A percentile compares a stretch with the other conserved stretches of the same genome.
Conservation (phyloP, 2,797 vertebrate species). For the Chiloscyllium punctatum region DNA sequence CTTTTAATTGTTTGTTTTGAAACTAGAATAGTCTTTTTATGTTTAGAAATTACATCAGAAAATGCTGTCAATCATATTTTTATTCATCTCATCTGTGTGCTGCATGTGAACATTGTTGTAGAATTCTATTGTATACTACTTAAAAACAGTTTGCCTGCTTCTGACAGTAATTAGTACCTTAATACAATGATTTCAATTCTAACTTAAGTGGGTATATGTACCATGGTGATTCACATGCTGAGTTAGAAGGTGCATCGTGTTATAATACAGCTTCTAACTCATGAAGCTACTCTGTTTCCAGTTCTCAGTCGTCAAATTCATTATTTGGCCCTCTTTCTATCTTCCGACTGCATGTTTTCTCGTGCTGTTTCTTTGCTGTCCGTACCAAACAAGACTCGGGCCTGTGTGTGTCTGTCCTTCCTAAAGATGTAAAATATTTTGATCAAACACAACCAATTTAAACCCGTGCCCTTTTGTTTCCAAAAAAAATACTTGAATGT, state of each 20-base stretch:
- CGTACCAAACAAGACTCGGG: background rate
- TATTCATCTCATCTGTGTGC: background rate
- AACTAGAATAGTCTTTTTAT: background rate
- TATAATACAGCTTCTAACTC: background rate
- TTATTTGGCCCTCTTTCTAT: background rate
- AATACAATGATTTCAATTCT: background rate
- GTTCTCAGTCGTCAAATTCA: background rate
- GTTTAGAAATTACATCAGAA: background rate
- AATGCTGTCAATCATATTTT: background rate
- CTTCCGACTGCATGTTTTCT: background rate
- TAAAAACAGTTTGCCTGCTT: background rate
- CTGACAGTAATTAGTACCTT: background rate
- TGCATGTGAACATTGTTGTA: background rate
- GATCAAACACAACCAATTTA: background rate
- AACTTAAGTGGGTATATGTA: background rate
- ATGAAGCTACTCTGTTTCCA: background rate
- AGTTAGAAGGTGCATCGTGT: background rate
- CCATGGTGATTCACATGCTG: background rate
- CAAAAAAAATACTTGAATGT: background rate
- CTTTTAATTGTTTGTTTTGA: background rate
- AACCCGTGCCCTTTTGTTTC: background rate
- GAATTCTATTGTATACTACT: background rate
- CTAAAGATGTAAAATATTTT: background rate
- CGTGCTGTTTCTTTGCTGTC: background rate
- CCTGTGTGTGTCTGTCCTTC: background rate